Percentiles rank a stretch among this genome's conserved stretches.
Conservation (phyloP, 2,888 invertebrate genomes). For the Kryphioiulus occultus region DNA sequence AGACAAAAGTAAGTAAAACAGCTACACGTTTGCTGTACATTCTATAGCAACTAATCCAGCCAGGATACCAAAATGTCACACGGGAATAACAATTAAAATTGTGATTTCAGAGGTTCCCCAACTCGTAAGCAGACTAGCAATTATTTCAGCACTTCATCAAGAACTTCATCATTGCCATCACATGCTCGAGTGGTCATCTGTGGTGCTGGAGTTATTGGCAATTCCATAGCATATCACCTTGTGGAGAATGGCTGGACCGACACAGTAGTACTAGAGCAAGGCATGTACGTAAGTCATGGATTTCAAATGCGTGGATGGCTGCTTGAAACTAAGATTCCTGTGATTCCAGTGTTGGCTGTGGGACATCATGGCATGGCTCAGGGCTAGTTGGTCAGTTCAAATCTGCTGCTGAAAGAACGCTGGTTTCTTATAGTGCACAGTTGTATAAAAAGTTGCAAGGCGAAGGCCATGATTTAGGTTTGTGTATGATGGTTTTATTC, state of each 20-base stretch:
- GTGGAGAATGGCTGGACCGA: constrained; percentile 74
- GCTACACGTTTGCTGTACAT: no score
- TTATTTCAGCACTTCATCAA: neutral
- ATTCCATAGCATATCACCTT: constrained; percentile 78
- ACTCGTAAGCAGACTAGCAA: neutral
- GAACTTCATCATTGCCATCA: constrained; percentile 51
- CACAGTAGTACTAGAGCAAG: constrained; percentile 74
- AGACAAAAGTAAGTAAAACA: neutral
- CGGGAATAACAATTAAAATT: no score
- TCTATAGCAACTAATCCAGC: no score
- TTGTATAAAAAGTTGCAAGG: constrained; percentile 69
- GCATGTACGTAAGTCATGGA: constrained; percentile 63
- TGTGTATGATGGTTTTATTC: neutral
- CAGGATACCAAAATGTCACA: no score
- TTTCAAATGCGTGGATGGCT: no score
- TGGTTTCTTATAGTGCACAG: constrained; percentile 70
- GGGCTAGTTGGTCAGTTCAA: constrained; percentile 71
- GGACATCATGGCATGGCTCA: constrained; percentile 70
- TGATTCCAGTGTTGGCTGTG: constrained; percentile 68
- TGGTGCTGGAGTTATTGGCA: constrained; percentile 76
- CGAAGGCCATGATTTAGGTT: constrained; percentile 69
- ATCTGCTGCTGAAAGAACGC: constrained; percentile 68
- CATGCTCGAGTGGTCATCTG: constrained; percentile 64
- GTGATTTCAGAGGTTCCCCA: neutral
- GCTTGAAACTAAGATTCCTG: no score